A percentile compares a stretch with the other conserved stretches of the same genome.
These are phyloP conservation scores for Pemphigus obesinymphae DNA, from an alignment of 1,140 invertebrate genomes.

Conservation along the genomic window DNA sequence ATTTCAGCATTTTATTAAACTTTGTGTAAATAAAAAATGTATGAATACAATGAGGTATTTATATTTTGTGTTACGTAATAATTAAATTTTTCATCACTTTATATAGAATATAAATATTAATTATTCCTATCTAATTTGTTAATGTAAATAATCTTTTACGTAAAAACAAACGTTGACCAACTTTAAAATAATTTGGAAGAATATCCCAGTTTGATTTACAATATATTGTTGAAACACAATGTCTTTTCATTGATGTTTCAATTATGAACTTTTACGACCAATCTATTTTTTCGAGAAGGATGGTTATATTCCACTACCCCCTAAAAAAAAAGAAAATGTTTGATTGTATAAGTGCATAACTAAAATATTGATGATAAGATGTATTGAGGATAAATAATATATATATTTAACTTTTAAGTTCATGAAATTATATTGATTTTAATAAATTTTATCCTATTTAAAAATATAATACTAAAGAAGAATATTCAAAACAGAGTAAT, in stretches of 20 bases:
- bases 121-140: neutral
- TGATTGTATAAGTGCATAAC: too few relatives aligned
- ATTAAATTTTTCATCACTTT: too few relatives aligned
- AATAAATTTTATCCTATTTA: neutral
- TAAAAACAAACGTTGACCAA: neutral
- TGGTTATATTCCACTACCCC: too few relatives aligned
- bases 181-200: neutral
- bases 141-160: neutral
- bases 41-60: too few relatives aligned
- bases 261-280: neutral
- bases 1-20: too few relatives aligned
- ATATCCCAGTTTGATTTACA: neutral
- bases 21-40: too few relatives aligned
- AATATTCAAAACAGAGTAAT: neutral
- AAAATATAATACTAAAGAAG: neutral
- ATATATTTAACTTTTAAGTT: too few relatives aligned
- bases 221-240: neutral
- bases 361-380: too few relatives aligned
- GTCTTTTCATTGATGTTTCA: neutral
- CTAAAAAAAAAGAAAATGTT: too few relatives aligned
- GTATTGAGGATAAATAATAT: too few relatives aligned
- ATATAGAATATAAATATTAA: neutral
- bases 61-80: too few relatives aligned
- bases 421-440: neutral
- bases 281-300: neutral